Evolutionary conservation across 2,113 vertebrate genomes (phyloP).

Genomic region (Ciconia stormi): DNA sequence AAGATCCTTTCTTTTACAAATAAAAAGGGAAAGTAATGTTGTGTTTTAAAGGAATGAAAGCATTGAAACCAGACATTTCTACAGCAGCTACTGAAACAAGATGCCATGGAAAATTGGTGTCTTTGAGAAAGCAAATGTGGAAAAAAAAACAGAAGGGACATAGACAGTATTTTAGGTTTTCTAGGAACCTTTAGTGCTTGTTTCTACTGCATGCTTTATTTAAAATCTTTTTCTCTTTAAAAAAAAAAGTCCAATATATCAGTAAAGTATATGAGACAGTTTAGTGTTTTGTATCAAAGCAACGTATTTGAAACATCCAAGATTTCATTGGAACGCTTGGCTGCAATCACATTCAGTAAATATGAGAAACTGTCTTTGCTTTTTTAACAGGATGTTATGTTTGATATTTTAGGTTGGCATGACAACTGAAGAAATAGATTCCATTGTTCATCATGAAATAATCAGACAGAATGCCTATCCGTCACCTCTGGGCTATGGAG

Average conservation of each 20-base stretch:
- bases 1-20: neutral
- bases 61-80: conserved; percentile 13
- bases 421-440: conserved; percentile 97
- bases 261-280: neutral
- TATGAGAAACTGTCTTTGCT: conserved; percentile 57
- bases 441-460: conserved; percentile 92
- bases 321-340: neutral
- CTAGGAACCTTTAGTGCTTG: neutral
- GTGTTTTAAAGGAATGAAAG: neutral
- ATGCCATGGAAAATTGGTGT: conserved; percentile 18
- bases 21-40: neutral
- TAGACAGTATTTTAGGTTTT: neutral
- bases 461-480: conserved; percentile 93
- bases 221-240: neutral
- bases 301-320: conserved; percentile 1
- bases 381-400: conserved; percentile 60
- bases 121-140: neutral
- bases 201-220: neutral
- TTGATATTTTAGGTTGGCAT: conserved; percentile 90
- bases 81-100: conserved; percentile 1
- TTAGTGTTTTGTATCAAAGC: conserved; percentile 1
- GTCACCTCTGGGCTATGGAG: conserved; percentile 91
- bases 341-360: conserved; percentile 27
- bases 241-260: neutral
- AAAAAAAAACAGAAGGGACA: neutral